Base-by-base conservation (phyloP, 2,113 vertebrate species). In the Percina caprodes region DNA sequence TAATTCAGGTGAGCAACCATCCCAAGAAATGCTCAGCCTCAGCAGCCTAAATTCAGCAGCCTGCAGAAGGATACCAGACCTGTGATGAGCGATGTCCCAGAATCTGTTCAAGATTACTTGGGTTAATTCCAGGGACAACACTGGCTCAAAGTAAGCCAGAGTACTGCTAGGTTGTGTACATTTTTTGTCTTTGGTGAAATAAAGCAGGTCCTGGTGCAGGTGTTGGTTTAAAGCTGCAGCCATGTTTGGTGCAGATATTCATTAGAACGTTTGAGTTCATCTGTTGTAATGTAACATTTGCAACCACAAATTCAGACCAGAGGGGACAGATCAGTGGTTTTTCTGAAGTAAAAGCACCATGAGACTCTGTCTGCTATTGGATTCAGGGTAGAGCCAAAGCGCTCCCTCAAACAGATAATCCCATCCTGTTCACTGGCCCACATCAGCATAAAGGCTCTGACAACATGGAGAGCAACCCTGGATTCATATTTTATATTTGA, bases 1-100 rank as follows among this genome's bases (percentile, higher is more conserved):
- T 77, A 46, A 80, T 45, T 68, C 45, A 78, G 66, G 46, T 77
- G 70, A 77, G 68, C 26, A 74, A 23, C 61, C 42, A 33, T 55
- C 58, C 51, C 4, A 65, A 39, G 21, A 67, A 67, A 23, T 8
- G 10, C 26, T 73, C 39, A 7, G n/a, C 18, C 52, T n/a, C 60
- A 67, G 15, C 61, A 46, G 58, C 73, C 58, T 3, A 24, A 68
- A 49, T 13, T 16, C 69, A 51, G 24, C 54, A 42, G 82, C 23
- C 74, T 67, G 54, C 48, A 72, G 67, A 14, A 15, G 39, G 11
- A 10, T 30, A 56, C 61, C 52, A 67, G 75, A 60, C 24, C 30
- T 52, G 19, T 45, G 58, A 51, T 30, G 39, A 54, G n/a, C 5
- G 4, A 15, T 39, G 58, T 7, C 14, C 67, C 54, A 62, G 21